A percentile compares a stretch with the other conserved stretches of the same genome.
These are phyloP conservation scores for Julus scanicus DNA, from an alignment of 2,888 invertebrate genomes.

Conservation along the genomic window DNA sequence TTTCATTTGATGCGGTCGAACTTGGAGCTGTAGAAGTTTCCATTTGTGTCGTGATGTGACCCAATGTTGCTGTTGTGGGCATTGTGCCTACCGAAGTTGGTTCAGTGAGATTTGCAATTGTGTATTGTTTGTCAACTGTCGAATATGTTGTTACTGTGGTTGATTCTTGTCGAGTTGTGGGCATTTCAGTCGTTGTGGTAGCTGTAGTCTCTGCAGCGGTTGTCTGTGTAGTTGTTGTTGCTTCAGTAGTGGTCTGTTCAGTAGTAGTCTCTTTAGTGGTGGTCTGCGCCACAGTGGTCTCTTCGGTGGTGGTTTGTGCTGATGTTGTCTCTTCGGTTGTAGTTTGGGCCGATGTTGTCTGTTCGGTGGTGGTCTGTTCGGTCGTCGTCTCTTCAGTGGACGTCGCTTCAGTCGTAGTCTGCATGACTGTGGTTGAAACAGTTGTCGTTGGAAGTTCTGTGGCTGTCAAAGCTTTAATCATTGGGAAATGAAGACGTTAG, in stretches of 20 bases:
- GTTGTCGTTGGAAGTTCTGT: constrained; percentile 26
- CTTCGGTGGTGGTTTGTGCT: neutral
- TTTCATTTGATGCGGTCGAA: constrained; percentile 15
- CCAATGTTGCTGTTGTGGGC: neutral
- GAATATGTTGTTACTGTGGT: neutral
- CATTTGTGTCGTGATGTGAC: neutral
- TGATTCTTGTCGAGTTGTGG: neutral
- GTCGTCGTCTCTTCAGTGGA: neutral
- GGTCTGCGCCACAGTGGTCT: neutral
- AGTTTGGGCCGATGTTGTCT: constrained; percentile 42
- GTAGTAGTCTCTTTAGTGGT: constrained; percentile 22
- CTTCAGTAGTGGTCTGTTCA: constrained; percentile 34
- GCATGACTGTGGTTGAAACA: neutral
- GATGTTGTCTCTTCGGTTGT: constrained; percentile 13
- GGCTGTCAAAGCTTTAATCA: neutral
- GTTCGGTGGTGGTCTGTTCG: neutral
- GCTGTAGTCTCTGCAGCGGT: neutral
- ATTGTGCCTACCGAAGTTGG: neutral
- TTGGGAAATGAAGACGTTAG: neutral
- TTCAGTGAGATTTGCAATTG: neutral
- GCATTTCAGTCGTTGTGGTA: neutral
- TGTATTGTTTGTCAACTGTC: neutral
- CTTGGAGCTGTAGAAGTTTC: neutral
- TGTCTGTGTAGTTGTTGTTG: constrained; percentile 23
- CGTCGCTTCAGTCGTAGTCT: neutral